Evolutionary conservation across 2,888 invertebrate genomes (phyloP).

Genomic region (Caradrina clavipalpis): DNA sequence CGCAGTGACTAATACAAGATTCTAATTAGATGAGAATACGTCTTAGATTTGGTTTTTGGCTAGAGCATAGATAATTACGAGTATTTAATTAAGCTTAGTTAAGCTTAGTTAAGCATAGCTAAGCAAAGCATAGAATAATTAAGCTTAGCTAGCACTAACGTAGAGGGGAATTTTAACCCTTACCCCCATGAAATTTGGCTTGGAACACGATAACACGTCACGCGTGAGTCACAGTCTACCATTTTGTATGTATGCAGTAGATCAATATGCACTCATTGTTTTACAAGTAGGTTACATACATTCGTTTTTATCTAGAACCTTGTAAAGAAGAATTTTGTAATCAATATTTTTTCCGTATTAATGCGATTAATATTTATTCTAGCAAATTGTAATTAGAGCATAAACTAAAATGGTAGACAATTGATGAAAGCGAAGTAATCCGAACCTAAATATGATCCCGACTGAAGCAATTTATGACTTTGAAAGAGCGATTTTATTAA

Average conservation of each 20-base stretch:
- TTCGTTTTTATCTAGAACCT: not conserved
- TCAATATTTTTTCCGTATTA: no score
- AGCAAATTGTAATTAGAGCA: not conserved
- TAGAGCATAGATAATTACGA: not conserved
- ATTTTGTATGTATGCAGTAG: constrained; percentile 6
- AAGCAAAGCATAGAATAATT: no score
- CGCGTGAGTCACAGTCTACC: constrained; percentile 17
- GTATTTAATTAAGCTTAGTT: not conserved
- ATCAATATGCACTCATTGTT: constrained; percentile 14
- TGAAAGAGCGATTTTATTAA: constrained; percentile 26
- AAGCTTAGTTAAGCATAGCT: no score
- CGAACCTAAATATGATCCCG: constrained; percentile 8
- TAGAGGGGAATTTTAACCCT: not conserved
- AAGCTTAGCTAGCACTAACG: not conserved
- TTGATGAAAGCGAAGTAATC: constrained; percentile 23
- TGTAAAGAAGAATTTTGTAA: no score
- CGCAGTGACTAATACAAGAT: constrained; percentile 15
- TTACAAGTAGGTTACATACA: constrained; percentile 5
- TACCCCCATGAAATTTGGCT: not conserved
- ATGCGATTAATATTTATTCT: no score
- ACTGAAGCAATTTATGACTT: constrained; percentile 20
- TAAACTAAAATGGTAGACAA: constrained; percentile 16
- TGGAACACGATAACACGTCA: not conserved
- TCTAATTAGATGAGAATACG: constrained; percentile 3
- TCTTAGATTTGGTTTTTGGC: not conserved